Evolutionary conservation across 2,113 vertebrate species (phyloP).

Genomic region (Scatophagus argus): DNA sequence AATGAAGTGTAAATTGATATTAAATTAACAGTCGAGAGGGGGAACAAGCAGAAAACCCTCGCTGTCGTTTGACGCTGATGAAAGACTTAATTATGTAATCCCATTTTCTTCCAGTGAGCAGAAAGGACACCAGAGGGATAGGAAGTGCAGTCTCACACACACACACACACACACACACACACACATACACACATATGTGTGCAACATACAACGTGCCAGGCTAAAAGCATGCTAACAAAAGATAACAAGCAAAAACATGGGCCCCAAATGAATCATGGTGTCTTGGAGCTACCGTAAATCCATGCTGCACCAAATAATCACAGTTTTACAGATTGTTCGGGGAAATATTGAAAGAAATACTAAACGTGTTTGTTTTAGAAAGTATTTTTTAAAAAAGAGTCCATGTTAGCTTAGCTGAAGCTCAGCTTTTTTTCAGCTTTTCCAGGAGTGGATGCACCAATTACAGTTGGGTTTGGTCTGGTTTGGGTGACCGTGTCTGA

Average conservation of each 20-base stretch:
- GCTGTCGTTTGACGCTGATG: slow-evolving; percentile 56
- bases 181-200: slow-evolving; percentile 4
- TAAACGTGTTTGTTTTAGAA: background rate
- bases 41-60: background rate
- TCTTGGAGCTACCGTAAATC: background rate
- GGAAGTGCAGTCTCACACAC: slow-evolving; percentile 10
- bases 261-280: background rate
- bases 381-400: no score
- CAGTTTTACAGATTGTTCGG: background rate
- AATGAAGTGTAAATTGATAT: slow-evolving; percentile 66
- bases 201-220: background rate
- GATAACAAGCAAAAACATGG: background rate
- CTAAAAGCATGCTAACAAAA: slow-evolving; percentile 41
- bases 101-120: slow-evolving; percentile 64
- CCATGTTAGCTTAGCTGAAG: no score
- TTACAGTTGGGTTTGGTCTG: no score
- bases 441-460: no score
- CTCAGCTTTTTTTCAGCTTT: no score
- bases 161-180: background rate
- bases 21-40: slow-evolving; percentile 38
- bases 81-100: slow-evolving; percentile 80
- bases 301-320: background rate
- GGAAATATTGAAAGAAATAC: background rate
- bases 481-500: no score
- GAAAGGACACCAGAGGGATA: slow-evolving; percentile 53